A percentile compares a stretch with the other conserved stretches of the same genome.
These are phyloP conservation scores for Eustalomyia histrio DNA, from an alignment of 2,888 invertebrate species.

Conservation along the genomic window DNA sequence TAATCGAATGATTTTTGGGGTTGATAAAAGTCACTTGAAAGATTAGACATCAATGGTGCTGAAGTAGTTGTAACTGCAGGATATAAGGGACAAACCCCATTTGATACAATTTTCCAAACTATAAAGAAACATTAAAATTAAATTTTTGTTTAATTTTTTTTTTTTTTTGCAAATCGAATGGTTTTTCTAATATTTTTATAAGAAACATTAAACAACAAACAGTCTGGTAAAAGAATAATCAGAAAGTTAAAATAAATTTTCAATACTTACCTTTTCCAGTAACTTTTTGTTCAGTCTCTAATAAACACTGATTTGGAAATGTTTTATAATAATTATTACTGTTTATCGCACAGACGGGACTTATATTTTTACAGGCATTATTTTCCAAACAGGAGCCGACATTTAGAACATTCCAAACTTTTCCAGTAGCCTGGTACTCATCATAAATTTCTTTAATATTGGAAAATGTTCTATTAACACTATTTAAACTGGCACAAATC, in stretches of 20 bases:
- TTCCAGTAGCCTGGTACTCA: constrained; percentile 15
- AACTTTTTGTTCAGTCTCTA: constrained; percentile 41
- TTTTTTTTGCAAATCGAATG: too few species aligned
- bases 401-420: constrained; percentile 17
- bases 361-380: constrained; percentile 10
- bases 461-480: constrained; percentile 24
- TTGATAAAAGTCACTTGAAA: background rate
- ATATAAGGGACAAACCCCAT: constrained; percentile 43
- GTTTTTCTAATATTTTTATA: too few species aligned
- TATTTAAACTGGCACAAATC: constrained; percentile 43
- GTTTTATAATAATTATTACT: constrained; percentile 29
- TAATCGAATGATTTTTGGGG: too few species aligned
- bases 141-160: too few species aligned
- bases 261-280: constrained; percentile 38
- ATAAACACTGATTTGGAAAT: constrained; percentile 37
- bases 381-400: constrained; percentile 13
- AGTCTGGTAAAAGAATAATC: too few species aligned
- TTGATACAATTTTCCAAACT: constrained; percentile 31
- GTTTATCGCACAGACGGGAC: constrained; percentile 41
- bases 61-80: background rate
- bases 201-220: too few species aligned
- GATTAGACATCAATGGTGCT: background rate
- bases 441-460: constrained; percentile 31
- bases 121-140: background rate
- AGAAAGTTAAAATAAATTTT: too few species aligned